phyloP scores from a whole-genome alignment of 2,888 invertebrate genomes.

The Oxyteleia sp. region DNA sequence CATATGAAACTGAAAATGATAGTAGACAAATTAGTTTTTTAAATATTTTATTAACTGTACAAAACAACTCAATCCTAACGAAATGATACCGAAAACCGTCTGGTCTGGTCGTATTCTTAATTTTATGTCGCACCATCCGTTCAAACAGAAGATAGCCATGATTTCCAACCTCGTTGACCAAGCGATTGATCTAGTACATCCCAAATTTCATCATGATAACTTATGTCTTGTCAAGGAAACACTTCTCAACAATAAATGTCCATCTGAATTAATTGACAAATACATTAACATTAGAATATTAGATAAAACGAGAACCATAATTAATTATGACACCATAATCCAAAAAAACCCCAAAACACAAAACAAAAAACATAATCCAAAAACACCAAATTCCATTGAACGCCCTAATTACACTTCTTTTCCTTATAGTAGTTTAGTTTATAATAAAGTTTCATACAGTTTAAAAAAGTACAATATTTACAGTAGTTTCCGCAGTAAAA shows the following conservation, averaged over 20 bases:
- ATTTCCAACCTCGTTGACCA: constrained; percentile 2
- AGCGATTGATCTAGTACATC: background rate
- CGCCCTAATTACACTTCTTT: no score
- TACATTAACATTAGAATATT: no score
- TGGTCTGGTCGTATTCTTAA: constrained; percentile 3
- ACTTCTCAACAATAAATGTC: background rate
- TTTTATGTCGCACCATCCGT: constrained; percentile 3
- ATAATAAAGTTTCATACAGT: no score
- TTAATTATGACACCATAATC: no score
- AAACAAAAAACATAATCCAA: no score
- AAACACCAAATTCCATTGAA: no score
- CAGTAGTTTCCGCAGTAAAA: no score
- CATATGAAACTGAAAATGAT: background rate
- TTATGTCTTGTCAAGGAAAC: background rate
- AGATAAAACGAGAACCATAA: no score
- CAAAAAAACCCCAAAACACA: no score
- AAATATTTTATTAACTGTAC: background rate
- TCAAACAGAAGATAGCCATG: background rate
- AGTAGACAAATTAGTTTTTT: constrained; percentile 24
- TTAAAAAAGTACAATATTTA: no score
- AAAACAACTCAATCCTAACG: background rate
- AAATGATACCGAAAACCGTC: background rate
- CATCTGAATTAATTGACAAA: no score
- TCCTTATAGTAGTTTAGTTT: no score
- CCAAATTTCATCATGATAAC: background rate